A percentile compares a stretch with the other conserved stretches of the same genome.
Conservation (phyloP, 2,113 vertebrate species). For the Rhabdornis inornatus region DNA sequence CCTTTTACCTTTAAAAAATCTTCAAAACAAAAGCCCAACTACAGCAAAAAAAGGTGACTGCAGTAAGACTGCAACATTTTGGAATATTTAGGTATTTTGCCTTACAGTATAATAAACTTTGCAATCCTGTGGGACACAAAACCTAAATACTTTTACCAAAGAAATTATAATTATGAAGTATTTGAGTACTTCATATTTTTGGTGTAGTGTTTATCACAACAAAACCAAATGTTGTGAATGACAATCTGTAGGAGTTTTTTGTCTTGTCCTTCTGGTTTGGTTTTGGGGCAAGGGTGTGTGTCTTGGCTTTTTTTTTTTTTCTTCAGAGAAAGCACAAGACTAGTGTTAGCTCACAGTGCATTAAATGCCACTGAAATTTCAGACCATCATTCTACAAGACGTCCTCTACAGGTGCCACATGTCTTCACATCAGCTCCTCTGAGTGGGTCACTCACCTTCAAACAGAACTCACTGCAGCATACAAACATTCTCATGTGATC, state of each 20-base stretch:
- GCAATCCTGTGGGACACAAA: not conserved
- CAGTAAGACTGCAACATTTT: not conserved
- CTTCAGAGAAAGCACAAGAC: not conserved
- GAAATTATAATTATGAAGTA: not conserved
- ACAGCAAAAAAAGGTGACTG: not conserved
- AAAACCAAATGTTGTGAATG: not conserved
- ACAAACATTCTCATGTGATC: not conserved
- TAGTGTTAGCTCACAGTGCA: not conserved
- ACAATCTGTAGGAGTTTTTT: not conserved
- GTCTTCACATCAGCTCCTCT: not conserved
- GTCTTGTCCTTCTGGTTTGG: not conserved
- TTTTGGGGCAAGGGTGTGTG: fast-evolving
- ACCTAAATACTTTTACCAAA: not conserved
- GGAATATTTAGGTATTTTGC: not conserved
- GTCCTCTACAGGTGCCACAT: no score
- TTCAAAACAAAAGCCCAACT: not conserved
- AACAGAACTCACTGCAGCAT: not conserved
- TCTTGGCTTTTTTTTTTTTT: not conserved
- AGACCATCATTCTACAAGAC: not conserved
- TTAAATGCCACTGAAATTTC: not conserved
- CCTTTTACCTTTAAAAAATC: no score
- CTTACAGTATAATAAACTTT: not conserved
- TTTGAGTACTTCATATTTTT: not conserved
- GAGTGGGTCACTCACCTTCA: not conserved
- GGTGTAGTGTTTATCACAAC: not conserved